Base-by-base conservation (phyloP, 2,113 vertebrate species). In the Herpetotheres cachinnans region DNA sequence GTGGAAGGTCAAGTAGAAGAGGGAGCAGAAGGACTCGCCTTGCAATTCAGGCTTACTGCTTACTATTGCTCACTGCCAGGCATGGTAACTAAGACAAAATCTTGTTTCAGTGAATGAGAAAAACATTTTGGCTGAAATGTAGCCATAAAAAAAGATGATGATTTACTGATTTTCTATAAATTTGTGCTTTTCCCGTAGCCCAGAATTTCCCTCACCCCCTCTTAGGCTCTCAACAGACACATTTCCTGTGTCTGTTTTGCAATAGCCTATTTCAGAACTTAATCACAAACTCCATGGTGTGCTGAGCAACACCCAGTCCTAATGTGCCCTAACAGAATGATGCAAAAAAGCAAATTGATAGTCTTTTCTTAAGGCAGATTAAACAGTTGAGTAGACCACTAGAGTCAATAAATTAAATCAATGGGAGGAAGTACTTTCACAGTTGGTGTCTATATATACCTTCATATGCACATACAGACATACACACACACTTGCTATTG, bases 401-500 rank as follows among this genome's bases (percentile, higher is more conserved):
- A 34, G 34, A 83, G 29, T 29, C 6, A 24, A 84, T 77, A 55
- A 73, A 70, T n/a, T 21, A 73, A 73, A 73, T 86, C 44, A 90
- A 56, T 77, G 63, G 29, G 49, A 71, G 42, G 56, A 95, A 73
- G 40, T 67, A 32, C 27, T 90, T 66, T 66, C 38, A 83, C 65
- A 67, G 25, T 10, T 66, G 30, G 19, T 67, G 16, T 62, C 46
- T 80, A 29, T 44, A 34, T 80, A 52, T 20, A 30, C 11, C 18
- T 67, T 82, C 58, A 9, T 32, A 42, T 7, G 7, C 8, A 46
- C 27, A 38, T 32, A 54, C 13, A 95, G 19, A 61, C 42, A 58
- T 8, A 62, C 4, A 62, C 6, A 26, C 0, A 0, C 29, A 36
- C 4, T 52, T 52, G 6, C 15, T 66, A 6, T 47, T 79, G 32